phyloP scores from a whole-genome alignment of 2,888 invertebrate genomes.

The Epinotia nisella region DNA sequence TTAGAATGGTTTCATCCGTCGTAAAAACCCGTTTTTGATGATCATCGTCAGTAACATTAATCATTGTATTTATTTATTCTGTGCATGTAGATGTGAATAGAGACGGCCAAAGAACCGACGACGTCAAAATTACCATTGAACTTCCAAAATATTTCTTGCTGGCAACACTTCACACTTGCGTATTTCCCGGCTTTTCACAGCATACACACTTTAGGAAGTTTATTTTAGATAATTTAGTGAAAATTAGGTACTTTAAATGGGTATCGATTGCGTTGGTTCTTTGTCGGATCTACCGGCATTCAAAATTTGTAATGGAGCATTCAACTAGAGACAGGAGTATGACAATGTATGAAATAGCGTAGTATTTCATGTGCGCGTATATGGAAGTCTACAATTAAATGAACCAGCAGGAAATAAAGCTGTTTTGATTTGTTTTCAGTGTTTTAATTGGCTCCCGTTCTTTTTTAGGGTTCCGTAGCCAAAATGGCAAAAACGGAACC shows the following conservation, averaged over 20 bases:
- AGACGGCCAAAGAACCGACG: constrained; percentile 15
- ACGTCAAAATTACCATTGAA: neutral
- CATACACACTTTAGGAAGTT: constrained; percentile 3
- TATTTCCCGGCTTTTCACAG: neutral
- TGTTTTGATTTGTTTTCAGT: constrained; percentile 80
- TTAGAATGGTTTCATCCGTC: constrained; percentile 20
- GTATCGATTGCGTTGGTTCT: constrained; percentile 7
- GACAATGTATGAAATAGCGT: constrained; percentile 59
- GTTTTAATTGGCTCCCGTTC: constrained; percentile 55
- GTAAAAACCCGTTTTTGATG: constrained; percentile 43
- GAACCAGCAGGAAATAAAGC: constrained; percentile 81
- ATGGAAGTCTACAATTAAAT: constrained; percentile 69
- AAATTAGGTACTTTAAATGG: neutral
- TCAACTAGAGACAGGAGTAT: constrained; percentile 50
- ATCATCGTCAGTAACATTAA: constrained; percentile 55
- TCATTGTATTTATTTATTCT: constrained; percentile 48
- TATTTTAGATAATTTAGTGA: constrained; percentile 16
- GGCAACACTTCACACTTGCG: neutral
- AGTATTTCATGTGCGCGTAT: constrained; percentile 72
- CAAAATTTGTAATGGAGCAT: constrained; percentile 15
- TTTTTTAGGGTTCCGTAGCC: no score
- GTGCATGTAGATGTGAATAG: constrained; percentile 50
- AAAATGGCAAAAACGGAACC: no score
- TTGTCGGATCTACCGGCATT: constrained; percentile 28
- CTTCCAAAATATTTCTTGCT: constrained; percentile 10